These are phyloP conservation scores for Thecocarcelia acutangulata DNA, from an alignment of 2,888 invertebrate species.

Conservation along the genomic window DNA sequence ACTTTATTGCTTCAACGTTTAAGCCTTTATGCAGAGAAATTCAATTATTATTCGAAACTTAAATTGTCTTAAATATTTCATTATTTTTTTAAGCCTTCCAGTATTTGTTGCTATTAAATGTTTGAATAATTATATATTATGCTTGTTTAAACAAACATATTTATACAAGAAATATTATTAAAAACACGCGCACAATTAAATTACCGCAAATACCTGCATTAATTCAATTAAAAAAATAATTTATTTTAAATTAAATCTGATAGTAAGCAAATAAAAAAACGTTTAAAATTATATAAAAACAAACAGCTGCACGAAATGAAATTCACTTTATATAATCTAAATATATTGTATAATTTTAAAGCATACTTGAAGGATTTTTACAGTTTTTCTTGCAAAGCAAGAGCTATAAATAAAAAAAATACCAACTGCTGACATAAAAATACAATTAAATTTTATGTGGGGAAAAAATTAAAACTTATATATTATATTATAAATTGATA, in stretches of 20 bases:
- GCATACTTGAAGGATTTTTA: constrained; percentile 4
- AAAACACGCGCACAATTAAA: constrained; percentile 22
- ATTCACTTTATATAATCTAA: neutral
- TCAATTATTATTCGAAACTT: too few relatives aligned
- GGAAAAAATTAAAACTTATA: too few relatives aligned
- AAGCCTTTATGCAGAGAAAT: too few relatives aligned
- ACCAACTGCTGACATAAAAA: too few relatives aligned
- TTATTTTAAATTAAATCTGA: constrained; percentile 5
- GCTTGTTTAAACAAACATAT: constrained; percentile 10
- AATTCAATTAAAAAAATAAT: constrained; percentile 32
- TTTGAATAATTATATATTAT: neutral
- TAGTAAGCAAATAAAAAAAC: neutral
- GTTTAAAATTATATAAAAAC: neutral
- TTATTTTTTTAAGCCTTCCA: too few relatives aligned
- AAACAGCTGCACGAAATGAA: neutral
- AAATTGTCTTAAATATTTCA: too few relatives aligned
- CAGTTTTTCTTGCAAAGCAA: neutral
- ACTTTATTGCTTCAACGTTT: too few relatives aligned
- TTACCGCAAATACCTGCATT: constrained; percentile 39
- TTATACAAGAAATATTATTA: constrained; percentile 10
- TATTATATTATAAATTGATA: too few relatives aligned
- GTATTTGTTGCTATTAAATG: neutral
- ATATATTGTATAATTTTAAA: neutral
- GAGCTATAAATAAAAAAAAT: too few relatives aligned
- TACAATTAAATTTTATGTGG: too few relatives aligned